Evolutionary conservation across 2,888 invertebrate species (phyloP).

Genomic region (Didymodactylos carnosus): DNA sequence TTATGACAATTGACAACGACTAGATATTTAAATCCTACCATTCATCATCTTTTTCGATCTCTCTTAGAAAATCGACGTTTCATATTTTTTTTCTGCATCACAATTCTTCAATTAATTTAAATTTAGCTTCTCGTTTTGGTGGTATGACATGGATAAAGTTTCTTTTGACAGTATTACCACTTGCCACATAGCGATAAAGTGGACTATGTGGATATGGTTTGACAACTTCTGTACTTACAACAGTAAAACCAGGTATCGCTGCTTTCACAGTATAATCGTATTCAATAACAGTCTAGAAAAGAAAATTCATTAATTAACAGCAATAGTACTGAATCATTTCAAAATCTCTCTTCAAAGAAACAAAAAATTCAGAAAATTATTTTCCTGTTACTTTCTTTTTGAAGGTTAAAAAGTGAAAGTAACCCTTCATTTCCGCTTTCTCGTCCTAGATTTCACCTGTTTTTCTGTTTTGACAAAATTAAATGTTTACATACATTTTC

Average conservation of each 20-base stretch:
- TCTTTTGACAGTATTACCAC: conserved; percentile 6
- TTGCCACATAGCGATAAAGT: conserved; percentile 2
- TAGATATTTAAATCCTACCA: too few relatives aligned
- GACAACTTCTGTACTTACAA: conserved; percentile 7
- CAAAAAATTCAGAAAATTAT: too few relatives aligned
- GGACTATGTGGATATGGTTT: conserved; percentile 14
- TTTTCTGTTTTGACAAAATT: neutral
- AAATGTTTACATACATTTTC: conserved; percentile 26
- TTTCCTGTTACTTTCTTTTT: too few relatives aligned
- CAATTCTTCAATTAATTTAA: neutral
- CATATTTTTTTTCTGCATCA: neutral
- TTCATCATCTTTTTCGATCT: too few relatives aligned
- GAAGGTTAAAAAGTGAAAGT: too few relatives aligned
- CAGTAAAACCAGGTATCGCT: conserved; percentile 8
- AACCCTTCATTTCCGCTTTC: too few relatives aligned
- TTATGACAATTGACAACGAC: too few relatives aligned
- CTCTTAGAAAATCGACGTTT: neutral
- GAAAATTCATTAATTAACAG: neutral
- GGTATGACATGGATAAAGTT: conserved; percentile 13
- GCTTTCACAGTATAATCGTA: conserved; percentile 9
- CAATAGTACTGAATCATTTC: neutral
- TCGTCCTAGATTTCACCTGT: neutral
- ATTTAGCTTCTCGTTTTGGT: conserved; percentile 6
- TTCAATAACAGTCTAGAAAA: neutral
- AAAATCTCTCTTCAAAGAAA: neutral